These are phyloP conservation scores for Cygnus atratus DNA, from an alignment of 2,113 vertebrate species.

Conservation along the genomic window DNA sequence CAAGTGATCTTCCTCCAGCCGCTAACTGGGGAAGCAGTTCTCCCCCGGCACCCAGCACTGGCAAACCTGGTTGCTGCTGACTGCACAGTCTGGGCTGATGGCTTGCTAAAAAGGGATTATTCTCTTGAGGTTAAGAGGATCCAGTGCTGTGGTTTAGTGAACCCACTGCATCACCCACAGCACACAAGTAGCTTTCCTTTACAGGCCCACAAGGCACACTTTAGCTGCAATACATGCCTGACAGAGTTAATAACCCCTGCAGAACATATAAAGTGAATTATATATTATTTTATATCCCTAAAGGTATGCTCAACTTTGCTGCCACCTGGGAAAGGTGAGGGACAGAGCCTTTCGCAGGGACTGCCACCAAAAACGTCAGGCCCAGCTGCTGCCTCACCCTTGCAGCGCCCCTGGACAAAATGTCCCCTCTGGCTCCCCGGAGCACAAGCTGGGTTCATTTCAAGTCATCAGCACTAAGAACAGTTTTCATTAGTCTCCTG, in stretches of 20 bases:
- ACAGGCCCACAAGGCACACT: background rate
- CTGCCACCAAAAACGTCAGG: background rate
- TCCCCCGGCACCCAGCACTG: background rate
- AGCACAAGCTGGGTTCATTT: background rate
- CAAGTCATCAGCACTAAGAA: background rate
- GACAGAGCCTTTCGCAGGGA: background rate
- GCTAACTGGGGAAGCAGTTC: background rate
- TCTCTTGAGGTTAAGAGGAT: conserved; percentile 10
- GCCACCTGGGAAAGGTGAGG: background rate
- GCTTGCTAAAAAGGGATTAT: background rate
- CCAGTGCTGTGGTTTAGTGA: background rate
- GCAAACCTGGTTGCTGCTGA: conserved; percentile 7
- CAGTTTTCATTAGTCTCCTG: background rate
- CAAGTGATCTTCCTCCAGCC: background rate
- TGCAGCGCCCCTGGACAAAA: background rate
- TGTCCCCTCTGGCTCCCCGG: background rate
- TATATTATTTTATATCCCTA: background rate
- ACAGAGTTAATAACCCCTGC: conserved; percentile 15
- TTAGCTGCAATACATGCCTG: background rate
- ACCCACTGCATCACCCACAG: background rate
- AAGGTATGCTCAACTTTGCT: background rate
- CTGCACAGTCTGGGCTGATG: background rate
- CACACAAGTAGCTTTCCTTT: conserved; percentile 28
- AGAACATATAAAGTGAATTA: background rate
- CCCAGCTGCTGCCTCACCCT: background rate